Evolutionary conservation across 2,113 vertebrate species (phyloP), one percentile per base, ranked within the genome.

Genomic region (Heliornis fulica): DNA sequence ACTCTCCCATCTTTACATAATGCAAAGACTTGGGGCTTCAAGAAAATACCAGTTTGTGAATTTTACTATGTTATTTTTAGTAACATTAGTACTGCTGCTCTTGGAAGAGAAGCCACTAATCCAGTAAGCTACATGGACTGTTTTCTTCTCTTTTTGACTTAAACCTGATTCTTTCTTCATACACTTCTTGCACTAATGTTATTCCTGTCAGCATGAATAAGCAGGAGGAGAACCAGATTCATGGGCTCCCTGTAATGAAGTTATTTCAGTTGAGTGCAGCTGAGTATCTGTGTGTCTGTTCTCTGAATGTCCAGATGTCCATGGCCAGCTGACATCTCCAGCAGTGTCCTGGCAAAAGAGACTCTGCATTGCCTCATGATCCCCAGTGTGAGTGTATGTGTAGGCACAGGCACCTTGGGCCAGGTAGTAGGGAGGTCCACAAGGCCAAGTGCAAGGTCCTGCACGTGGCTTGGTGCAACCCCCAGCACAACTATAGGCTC

Each of bases 301-400:
- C 48, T 54, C 20, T 78, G 38, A 2, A 4, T 21, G 60, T 21
- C 77, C 38, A 13, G 16, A 57, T 50, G 29, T 69, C 69, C 36
- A 26, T 26, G 51, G n/a, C 32, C 40, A 18, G n/a, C 10, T 13
- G 69, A 63, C 50, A 51, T 21, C 63, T 60, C 25, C 51, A 54
- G 40, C 54, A 36, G 10, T 31, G 54, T 48, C 32, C 46, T 48
- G 46, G 61, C 15, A 23, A 69, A 69, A 38, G 45, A 66, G 29
- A 31, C 65, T 20, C 15, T 16, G 4, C 4, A 11, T 15, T n/a
- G 21, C 36, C 51, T 59, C n/a, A n/a, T n/a, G n/a, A n/a, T n/a
- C 16, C 12, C 20, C 29, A 34, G 13, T 8, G 22, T 1, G 9
- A 72, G 5, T 11, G 32, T 1, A 4, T 25, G 40, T 18, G n/a